phyloP scores from a whole-genome alignment of 1,140 invertebrate genomes.

The Triops longicaudatus region DNA sequence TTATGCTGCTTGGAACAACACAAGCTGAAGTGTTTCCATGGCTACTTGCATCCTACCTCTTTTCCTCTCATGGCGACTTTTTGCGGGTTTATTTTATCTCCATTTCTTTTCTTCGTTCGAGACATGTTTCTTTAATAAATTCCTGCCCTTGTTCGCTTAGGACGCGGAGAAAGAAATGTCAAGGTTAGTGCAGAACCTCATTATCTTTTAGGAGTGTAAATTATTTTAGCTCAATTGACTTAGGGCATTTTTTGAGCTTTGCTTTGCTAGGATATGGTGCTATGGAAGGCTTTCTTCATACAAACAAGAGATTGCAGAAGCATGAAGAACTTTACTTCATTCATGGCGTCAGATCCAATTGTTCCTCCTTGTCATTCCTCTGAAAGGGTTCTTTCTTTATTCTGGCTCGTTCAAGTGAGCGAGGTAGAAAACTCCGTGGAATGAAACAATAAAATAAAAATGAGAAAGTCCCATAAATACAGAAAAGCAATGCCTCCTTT shows the following conservation, averaged over 20 bases:
- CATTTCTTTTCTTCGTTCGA: too few relatives aligned
- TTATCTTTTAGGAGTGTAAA: background rate
- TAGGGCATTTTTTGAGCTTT: background rate
- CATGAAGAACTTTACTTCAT: background rate
- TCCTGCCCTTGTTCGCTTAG: background rate
- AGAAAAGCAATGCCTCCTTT: too few relatives aligned
- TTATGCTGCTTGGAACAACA: slow-evolving; percentile 15
- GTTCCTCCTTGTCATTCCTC: background rate
- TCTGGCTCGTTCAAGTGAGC: background rate
- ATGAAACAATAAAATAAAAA: background rate
- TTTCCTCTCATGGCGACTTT: background rate
- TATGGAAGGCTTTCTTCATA: background rate
- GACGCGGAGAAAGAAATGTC: background rate
- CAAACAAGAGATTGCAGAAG: background rate
- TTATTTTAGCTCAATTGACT: background rate
- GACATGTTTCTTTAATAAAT: background rate
- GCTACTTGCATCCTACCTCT: background rate
- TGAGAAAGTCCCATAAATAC: background rate
- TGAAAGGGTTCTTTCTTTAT: background rate
- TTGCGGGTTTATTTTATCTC: background rate
- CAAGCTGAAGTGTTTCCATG: slow-evolving; percentile 4
- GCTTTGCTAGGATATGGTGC: background rate
- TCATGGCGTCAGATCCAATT: background rate
- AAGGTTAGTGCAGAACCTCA: background rate
- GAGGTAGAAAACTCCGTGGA: background rate